These are phyloP conservation scores for Tanytarsus gracilentus DNA, from an alignment of 2,888 invertebrate species.

Conservation along the genomic window DNA sequence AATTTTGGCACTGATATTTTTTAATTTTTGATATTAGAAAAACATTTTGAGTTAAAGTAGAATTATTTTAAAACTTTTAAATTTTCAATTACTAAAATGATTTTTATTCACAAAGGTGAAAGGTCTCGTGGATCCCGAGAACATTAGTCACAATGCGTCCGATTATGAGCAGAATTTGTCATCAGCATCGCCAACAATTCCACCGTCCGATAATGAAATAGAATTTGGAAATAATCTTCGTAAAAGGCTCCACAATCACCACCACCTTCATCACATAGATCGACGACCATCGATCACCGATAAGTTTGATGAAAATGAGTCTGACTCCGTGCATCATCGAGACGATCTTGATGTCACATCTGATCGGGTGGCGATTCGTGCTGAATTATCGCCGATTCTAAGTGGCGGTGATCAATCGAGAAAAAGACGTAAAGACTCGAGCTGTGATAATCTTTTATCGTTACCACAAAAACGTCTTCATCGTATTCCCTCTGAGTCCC, in stretches of 20 bases:
- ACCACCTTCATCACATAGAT: constrained; percentile 31
- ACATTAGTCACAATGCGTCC: constrained; percentile 43
- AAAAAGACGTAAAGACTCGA: constrained; percentile 45
- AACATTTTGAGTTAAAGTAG: no score
- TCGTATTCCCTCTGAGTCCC: constrained; percentile 59
- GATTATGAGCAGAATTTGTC: constrained; percentile 42
- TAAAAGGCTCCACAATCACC: constrained; percentile 38
- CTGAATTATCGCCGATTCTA: constrained; percentile 30
- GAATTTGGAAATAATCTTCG: constrained; percentile 15
- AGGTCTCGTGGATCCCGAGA: constrained; percentile 81
- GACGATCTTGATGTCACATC: neutral
- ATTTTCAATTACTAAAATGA: neutral
- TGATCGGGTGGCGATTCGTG: constrained; percentile 34
- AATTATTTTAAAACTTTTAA: neutral
- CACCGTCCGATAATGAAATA: constrained; percentile 35
- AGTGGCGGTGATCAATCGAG: constrained; percentile 30
- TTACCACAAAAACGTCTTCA: constrained; percentile 48
- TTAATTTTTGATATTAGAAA: no score
- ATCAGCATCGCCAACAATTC: constrained; percentile 39
- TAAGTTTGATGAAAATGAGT: neutral
- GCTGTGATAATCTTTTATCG: constrained; percentile 57
- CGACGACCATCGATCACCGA: neutral
- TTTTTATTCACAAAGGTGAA: constrained; percentile 44
- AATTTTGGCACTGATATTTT: no score
- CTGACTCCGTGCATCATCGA: neutral